A percentile compares a stretch with the other conserved stretches of the same genome.
Conservation (phyloP, 2,888 invertebrate species). For the Isotomurus palustris region DNA sequence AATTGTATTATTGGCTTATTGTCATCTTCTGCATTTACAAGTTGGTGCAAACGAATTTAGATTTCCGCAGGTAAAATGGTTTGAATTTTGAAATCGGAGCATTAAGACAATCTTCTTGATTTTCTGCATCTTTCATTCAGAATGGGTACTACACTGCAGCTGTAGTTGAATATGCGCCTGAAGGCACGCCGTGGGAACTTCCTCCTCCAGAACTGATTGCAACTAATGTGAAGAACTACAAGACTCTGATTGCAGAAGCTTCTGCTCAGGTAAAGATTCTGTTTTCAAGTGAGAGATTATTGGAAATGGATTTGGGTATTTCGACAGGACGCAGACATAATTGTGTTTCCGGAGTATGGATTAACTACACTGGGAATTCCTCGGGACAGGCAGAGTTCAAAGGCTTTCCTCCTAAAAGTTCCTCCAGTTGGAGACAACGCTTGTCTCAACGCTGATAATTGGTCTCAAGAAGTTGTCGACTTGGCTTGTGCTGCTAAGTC, state of each 20-base stretch:
- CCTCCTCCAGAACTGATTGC: slow-evolving; percentile 32
- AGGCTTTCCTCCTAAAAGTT: slow-evolving; percentile 29
- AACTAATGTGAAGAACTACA: slow-evolving; percentile 32
- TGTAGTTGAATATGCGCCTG: slow-evolving; percentile 44
- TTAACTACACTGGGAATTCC: slow-evolving; percentile 51
- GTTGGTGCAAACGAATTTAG: too few species aligned
- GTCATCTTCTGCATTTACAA: too few species aligned
- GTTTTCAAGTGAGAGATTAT: neutral
- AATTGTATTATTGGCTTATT: too few species aligned
- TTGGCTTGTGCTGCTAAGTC: neutral
- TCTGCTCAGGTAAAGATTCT: slow-evolving; percentile 28
- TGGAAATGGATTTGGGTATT: neutral
- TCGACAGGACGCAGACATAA: slow-evolving; percentile 63
- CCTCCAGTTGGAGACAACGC: slow-evolving; percentile 29
- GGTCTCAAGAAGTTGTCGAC: neutral
- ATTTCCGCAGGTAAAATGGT: too few species aligned
- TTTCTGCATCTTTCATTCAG: too few species aligned
- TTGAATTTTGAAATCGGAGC: too few species aligned
- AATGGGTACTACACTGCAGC: too few species aligned
- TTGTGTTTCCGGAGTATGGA: slow-evolving; percentile 69
- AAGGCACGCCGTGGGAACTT: slow-evolving; percentile 10
- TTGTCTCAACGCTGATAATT: neutral
- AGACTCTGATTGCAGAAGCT: slow-evolving; percentile 28
- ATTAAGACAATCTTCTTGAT: too few species aligned
- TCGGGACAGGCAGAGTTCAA: slow-evolving; percentile 33